Evolutionary conservation across 2,113 vertebrate genomes (phyloP).

Genomic region (Aramus guarauna): DNA sequence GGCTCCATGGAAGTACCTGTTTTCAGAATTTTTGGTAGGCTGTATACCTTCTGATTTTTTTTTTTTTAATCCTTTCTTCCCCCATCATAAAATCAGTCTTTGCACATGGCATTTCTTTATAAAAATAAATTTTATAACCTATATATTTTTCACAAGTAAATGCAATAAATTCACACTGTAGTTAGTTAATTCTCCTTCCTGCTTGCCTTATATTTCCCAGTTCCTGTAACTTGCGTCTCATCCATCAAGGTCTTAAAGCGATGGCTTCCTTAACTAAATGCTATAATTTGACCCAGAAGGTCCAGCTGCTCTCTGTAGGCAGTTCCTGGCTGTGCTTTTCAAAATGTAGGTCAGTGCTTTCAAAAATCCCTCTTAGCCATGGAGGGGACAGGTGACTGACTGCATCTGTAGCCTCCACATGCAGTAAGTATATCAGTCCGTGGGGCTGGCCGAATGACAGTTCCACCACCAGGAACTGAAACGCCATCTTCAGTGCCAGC

Average conservation of each 20-base stretch:
- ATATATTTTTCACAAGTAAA: background rate
- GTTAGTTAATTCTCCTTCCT: background rate
- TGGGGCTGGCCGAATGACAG: background rate
- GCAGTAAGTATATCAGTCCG: background rate
- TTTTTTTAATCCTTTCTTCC: background rate
- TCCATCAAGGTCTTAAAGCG: background rate
- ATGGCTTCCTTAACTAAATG: background rate
- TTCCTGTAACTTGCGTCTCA: background rate
- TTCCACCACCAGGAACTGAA: conserved; percentile 23
- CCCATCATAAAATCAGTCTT: background rate
- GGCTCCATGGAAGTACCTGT: background rate
- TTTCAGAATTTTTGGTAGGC: background rate
- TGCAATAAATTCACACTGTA: background rate
- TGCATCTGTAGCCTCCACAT: conserved; percentile 15
- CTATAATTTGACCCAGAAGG: conserved; percentile 7
- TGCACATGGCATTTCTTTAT: background rate
- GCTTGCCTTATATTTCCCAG: background rate
- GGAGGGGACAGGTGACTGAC: conserved; percentile 41
- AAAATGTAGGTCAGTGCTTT: conserved; percentile 42
- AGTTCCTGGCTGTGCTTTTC: background rate
- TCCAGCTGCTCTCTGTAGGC: background rate
- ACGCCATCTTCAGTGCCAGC: background rate
- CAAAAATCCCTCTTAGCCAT: background rate
- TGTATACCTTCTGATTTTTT: background rate
- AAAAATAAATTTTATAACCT: background rate